Evolutionary conservation across 2,113 vertebrate species (phyloP).

Genomic region (Monopterus albus): DNA sequence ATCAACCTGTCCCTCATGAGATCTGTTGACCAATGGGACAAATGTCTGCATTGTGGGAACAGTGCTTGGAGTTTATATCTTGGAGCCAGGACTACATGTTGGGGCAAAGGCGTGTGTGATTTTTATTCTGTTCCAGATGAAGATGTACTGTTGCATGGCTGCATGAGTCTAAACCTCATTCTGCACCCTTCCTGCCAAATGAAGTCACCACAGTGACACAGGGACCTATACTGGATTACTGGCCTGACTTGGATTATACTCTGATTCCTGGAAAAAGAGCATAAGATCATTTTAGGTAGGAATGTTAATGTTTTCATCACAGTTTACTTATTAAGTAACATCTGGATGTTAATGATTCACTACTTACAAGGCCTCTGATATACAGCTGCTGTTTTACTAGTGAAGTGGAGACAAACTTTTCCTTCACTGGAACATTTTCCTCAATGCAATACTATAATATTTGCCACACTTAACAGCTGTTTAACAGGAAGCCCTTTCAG

Average conservation of each 20-base stretch:
- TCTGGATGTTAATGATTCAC: constrained; percentile 1
- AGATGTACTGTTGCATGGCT: neutral
- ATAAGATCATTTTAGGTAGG: neutral
- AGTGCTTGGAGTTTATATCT: neutral
- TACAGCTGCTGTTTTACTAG: neutral
- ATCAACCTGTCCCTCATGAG: no score
- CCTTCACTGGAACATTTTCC: neutral
- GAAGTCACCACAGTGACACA: constrained; percentile 36
- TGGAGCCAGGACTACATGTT: neutral
- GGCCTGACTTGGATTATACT: constrained; percentile 4
- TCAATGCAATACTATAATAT: neutral
- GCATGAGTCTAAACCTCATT: constrained; percentile 11
- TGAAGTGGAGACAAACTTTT: neutral
- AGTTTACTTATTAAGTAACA: constrained; percentile 16
- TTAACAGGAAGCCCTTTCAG: neutral
- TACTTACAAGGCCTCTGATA: neutral
- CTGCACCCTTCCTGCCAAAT: constrained; percentile 28
- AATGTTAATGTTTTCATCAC: neutral
- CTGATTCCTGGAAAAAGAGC: constrained; percentile 11
- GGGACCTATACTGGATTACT: neutral
- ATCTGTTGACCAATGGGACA: no score
- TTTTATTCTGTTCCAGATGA: constrained; percentile 1
- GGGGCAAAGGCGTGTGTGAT: neutral
- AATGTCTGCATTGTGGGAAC: no score
- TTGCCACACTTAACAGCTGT: neutral